Percentiles rank a stretch among this genome's conserved stretches.
These are phyloP conservation scores for Eleginops maclovinus DNA, from an alignment of 2,113 vertebrate genomes.

Conservation along the genomic window DNA sequence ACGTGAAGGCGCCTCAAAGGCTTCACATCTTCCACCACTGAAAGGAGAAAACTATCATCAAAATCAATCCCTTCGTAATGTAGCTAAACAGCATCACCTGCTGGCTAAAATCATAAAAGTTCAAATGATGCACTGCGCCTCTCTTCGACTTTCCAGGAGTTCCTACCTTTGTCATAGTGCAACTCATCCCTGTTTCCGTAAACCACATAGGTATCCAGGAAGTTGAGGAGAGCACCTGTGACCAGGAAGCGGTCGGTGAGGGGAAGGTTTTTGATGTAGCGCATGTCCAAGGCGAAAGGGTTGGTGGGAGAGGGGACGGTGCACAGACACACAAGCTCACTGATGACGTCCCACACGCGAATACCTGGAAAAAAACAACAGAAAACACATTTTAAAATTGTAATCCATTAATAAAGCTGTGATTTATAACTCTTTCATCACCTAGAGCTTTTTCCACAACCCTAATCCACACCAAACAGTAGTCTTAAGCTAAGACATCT, in stretches of 20 bases:
- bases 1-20: slow-evolving; percentile 80
- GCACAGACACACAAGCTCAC: slow-evolving; percentile 84
- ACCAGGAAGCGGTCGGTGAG: slow-evolving; percentile 81
- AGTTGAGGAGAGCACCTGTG: slow-evolving; percentile 83
- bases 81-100: slow-evolving; percentile 59
- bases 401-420: not conserved
- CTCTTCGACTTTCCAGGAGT: too few relatives aligned
- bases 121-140: not conserved
- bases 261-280: slow-evolving; percentile 82
- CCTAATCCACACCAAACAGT: slow-evolving; percentile 26
- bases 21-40: slow-evolving; percentile 84
- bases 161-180: slow-evolving; percentile 80
- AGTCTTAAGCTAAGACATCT: slow-evolving; percentile 52
- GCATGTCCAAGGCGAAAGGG: slow-evolving; percentile 84
- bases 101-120: slow-evolving; percentile 4
- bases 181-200: slow-evolving; percentile 78
- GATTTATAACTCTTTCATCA: not conserved
- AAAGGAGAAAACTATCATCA: not conserved
- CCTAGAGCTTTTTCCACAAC: slow-evolving; percentile 26
- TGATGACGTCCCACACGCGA: slow-evolving; percentile 84
- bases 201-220: slow-evolving; percentile 83
- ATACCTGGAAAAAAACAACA: slow-evolving; percentile 63
- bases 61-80: not conserved
- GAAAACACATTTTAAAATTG: not conserved
- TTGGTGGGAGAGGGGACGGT: slow-evolving; percentile 84